phyloP scores from a whole-genome alignment of 2,797 vertebrate genomes.

The Malacoraja senta region DNA sequence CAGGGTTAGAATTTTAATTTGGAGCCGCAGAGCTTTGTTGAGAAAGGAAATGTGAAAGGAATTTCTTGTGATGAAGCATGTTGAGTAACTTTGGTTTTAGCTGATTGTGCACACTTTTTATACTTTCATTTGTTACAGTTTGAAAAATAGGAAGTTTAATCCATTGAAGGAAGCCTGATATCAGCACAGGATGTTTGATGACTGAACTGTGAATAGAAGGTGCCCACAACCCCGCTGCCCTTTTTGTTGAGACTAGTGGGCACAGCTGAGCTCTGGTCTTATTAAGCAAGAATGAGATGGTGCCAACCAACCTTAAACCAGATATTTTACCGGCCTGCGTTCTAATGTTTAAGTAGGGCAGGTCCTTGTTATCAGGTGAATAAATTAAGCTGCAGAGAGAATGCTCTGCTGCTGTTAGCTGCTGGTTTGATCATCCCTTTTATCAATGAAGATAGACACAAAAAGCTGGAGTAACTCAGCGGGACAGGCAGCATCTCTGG shows the following conservation, averaged over 20 bases:
- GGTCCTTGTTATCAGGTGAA: neutral
- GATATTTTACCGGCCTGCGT: neutral
- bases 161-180: neutral
- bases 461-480: no score
- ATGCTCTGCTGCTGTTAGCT: no score
- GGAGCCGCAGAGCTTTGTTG: neutral
- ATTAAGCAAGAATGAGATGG: neutral
- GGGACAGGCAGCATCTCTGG: no score
- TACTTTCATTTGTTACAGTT: neutral
- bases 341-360: neutral
- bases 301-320: neutral
- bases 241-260: neutral
- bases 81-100: neutral
- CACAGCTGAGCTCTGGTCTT: neutral
- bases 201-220: neutral
- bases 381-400: neutral
- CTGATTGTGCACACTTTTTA: neutral
- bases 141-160: neutral
- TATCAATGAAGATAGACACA: no score
- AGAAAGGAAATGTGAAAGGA: neutral
- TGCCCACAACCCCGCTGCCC: neutral
- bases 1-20: neutral
- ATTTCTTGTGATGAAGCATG: neutral
- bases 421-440: no score
- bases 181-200: neutral